Evolutionary conservation across 2,888 invertebrate species (phyloP).

Genomic region (Gryllus longicercus): DNA sequence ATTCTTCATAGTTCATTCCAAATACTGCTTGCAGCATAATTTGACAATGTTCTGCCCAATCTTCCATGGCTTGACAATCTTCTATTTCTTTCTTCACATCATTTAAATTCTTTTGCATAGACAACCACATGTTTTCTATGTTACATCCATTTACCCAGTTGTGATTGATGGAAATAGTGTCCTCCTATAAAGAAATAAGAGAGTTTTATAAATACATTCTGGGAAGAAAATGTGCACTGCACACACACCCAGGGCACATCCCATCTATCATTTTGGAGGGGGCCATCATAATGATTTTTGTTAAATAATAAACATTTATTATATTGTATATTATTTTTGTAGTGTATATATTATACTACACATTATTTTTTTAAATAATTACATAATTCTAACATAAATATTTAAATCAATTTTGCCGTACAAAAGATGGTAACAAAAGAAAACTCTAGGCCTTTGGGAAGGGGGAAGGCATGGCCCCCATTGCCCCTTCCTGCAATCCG

Average conservation of each 20-base stretch:
- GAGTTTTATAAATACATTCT: not conserved
- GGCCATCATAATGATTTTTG: too few relatives aligned
- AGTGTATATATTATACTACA: too few relatives aligned
- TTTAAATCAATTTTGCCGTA: too few relatives aligned
- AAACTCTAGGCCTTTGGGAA: too few relatives aligned
- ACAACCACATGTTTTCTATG: conserved; percentile 66
- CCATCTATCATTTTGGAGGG: too few relatives aligned
- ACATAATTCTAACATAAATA: too few relatives aligned
- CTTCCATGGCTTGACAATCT: conserved; percentile 71
- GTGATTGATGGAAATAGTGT: conserved; percentile 95
- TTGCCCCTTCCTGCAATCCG: too few relatives aligned
- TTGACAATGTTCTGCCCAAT: conserved; percentile 77
- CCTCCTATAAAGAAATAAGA: conserved; percentile 54
- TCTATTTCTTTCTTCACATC: conserved; percentile 74
- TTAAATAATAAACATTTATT: too few relatives aligned
- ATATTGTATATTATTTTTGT: too few relatives aligned
- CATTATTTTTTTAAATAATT: too few relatives aligned
- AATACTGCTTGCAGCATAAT: conserved; percentile 70
- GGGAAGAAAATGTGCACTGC: not conserved
- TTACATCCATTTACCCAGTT: conserved; percentile 96
- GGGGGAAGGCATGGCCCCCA: too few relatives aligned
- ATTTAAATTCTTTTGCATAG: conserved; percentile 59
- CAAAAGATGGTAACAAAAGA: too few relatives aligned
- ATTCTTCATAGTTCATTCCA: conserved; percentile 71
- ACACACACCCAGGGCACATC: not conserved